A percentile compares a stretch with the other conserved stretches of the same genome.
phyloP scores from a whole-genome alignment of 2,113 vertebrate species.

The Anhinga rufa region DNA sequence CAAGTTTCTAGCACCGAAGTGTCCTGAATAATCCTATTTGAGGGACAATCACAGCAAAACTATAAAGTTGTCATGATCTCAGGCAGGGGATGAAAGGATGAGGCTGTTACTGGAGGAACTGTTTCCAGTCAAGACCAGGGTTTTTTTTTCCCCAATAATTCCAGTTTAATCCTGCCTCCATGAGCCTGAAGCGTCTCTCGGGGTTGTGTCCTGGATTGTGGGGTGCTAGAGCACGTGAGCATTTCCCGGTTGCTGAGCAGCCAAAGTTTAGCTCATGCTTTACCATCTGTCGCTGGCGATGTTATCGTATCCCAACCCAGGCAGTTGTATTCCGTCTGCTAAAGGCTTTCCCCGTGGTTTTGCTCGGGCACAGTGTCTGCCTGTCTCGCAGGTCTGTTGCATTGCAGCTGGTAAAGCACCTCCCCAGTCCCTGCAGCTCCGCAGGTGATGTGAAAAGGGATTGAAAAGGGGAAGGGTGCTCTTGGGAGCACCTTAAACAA shows the following conservation, averaged over 20 bases:
- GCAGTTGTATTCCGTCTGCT: background rate
- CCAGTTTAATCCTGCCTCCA: background rate
- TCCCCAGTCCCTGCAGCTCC: background rate
- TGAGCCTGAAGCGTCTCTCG: background rate
- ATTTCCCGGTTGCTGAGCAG: background rate
- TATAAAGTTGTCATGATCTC: background rate
- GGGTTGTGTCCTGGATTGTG: background rate
- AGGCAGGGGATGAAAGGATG: background rate
- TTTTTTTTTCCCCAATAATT: background rate
- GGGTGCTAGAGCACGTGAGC: no score
- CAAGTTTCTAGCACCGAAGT: background rate
- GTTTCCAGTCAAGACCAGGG: background rate
- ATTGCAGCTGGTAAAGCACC: background rate
- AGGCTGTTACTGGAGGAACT: background rate
- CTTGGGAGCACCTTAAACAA: background rate
- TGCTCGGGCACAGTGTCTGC: background rate
- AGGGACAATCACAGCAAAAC: background rate
- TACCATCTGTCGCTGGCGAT: background rate
- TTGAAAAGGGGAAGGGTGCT: background rate
- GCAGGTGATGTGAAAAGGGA: accelerated
- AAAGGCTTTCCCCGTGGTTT: background rate
- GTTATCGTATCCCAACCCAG: background rate
- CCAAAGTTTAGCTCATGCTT: background rate
- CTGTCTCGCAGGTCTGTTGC: background rate
- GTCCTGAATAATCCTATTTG: background rate